Evolutionary conservation across 2,797 vertebrate genomes (phyloP), one percentile per base, ranked within the genome.

Genomic region (Zalophus californianus): DNA sequence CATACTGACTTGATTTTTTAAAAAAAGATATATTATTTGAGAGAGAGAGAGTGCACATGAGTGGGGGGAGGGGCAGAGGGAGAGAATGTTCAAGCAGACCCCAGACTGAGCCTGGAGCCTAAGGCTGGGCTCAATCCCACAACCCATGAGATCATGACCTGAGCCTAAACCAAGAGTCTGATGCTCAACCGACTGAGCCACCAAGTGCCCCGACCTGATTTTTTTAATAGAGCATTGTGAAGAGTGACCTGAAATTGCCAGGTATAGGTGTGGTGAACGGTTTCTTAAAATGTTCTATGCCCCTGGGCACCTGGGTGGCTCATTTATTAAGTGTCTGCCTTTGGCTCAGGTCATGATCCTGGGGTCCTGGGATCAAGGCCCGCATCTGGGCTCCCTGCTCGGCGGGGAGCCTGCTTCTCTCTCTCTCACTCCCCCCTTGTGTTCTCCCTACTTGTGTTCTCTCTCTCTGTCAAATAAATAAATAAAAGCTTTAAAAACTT

Each of bases 211-310:
- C 4, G 9, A 35, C n/a, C 66, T 21, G n/a, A 68, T n/a, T 68
- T 68, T 66, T 95, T 79, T 8, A 88, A 88, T 15, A 70, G 13
- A 20, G 4, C 2, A 2, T 32, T 56, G 4, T 75, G 5, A 56
- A 6, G 15, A 64, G 32, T 66, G 83, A 96, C 4, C 29, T 85
- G 80, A 79, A 88, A 84, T 93, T 79, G 52, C 29, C 64, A 83
- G 32, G 2, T 60, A 2, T 68, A 72, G n/a, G 48, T 48, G 2
- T 16, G 68, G 85, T 6, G 35, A 38, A 80, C 18, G 5, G 3
- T 62, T 93, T 90, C 52, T 66, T 73, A 68, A 83, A 68, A 44
- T 35, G 85, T 85, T 93, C 52, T 93, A 15, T 91, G 32, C 10
- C 20, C 32, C 78, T 64, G 1, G 60, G 60, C 15, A 13, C 60